Conservation (phyloP, 2,888 invertebrate genomes). For the Euzophera pinguis region DNA sequence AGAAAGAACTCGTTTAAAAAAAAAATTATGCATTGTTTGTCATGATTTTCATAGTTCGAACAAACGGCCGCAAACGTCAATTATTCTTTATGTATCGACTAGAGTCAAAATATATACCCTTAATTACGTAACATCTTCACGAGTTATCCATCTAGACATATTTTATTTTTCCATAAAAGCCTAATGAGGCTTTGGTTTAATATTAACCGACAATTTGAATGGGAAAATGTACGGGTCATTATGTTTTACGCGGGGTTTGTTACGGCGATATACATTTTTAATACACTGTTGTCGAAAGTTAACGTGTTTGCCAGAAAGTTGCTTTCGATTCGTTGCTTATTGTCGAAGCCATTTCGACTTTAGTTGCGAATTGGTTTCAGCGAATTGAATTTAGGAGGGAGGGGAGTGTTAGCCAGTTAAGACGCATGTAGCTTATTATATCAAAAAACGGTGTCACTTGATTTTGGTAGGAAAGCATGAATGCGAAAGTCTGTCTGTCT, state of each 20-base stretch:
- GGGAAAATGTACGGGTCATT: not conserved
- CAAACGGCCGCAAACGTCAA: too few species aligned
- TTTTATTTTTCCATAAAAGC: not conserved
- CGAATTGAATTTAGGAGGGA: not conserved
- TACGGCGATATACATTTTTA: not conserved
- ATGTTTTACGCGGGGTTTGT: not conserved
- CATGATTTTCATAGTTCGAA: too few species aligned
- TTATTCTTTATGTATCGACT: too few species aligned
- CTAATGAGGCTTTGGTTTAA: conserved; percentile 4
- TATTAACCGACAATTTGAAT: conserved; percentile 1
- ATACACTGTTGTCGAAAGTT: not conserved
- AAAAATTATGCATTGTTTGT: too few species aligned
- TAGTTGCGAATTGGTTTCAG: conserved; percentile 1
- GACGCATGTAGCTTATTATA: not conserved
- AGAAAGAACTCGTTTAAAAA: too few species aligned
- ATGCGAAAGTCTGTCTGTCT: too few species aligned
- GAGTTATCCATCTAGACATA: not conserved
- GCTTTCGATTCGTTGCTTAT: not conserved
- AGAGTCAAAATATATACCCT: too few species aligned
- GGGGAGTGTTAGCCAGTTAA: not conserved
- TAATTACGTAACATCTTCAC: too few species aligned
- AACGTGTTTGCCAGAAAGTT: not conserved
- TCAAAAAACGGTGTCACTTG: too few species aligned
- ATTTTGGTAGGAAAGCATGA: too few species aligned
- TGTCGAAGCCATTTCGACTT: not conserved